phyloP scores from a whole-genome alignment of 2,888 invertebrate species.

The Hetaerina titia region DNA sequence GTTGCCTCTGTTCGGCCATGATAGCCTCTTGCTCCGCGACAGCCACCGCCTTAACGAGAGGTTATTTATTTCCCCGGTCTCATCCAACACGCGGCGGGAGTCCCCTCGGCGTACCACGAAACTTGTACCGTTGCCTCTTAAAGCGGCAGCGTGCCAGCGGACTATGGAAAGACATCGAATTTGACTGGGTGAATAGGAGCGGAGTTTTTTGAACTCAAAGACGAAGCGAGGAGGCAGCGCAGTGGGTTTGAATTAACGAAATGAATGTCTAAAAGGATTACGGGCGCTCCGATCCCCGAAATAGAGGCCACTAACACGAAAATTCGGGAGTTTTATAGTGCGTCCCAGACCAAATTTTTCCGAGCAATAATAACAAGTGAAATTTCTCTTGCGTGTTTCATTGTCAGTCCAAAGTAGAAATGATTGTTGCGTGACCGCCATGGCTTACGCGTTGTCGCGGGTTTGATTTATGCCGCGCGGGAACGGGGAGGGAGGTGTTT shows the following conservation, averaged over 20 bases:
- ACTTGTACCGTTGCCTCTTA: neutral
- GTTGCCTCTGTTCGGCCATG: conserved; percentile 32
- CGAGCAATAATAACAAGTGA: conserved; percentile 29
- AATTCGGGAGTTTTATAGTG: conserved; percentile 6
- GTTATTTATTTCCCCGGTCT: conserved; percentile 21
- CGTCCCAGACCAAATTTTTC: conserved; percentile 1
- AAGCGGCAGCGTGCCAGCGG: conserved; percentile 1
- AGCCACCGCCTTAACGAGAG: conserved; percentile 39
- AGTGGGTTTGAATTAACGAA: neutral
- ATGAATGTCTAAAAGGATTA: neutral
- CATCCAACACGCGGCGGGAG: conserved; percentile 24
- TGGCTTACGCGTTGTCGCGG: conserved; percentile 1
- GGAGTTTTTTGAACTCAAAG: neutral
- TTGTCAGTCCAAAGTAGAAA: conserved; percentile 35
- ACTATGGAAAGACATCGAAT: conserved; percentile 20
- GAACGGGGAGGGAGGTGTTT: conserved; percentile 20
- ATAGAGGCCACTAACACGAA: conserved; percentile 6
- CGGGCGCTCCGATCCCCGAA: neutral
- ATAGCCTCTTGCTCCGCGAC: conserved; percentile 21
- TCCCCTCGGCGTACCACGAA: neutral
- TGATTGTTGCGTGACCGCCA: conserved; percentile 35
- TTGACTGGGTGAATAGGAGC: neutral
- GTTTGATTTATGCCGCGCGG: conserved; percentile 24
- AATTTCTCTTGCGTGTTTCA: conserved; percentile 25
- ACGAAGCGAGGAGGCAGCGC: neutral